Evolutionary conservation across 2,113 vertebrate species (phyloP), one percentile per base, ranked within the genome.

Genomic region (Scomber japonicus): DNA sequence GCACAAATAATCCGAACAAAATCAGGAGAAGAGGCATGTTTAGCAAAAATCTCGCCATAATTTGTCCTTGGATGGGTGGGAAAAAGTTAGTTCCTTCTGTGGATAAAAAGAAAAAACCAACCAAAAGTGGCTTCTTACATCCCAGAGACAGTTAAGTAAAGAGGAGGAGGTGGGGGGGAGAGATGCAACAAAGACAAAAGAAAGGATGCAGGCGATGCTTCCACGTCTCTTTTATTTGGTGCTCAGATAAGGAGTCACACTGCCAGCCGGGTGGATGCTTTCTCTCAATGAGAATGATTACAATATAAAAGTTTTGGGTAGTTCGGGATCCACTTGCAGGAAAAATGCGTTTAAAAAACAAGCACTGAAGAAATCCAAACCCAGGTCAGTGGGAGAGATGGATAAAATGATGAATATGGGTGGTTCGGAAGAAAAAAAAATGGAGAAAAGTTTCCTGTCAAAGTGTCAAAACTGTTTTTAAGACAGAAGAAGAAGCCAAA

Each of bases 1-100:
- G 76, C 49, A 96, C 71, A 81, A 93, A 88, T 90, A 94, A 91
- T 92, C 93, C 94, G 8, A 92, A 79, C 60, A 94, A 69, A 83
- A 92, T 59, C 71, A 94, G 62, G 46, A 82, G 45, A 14, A 93
- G 40, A 83, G 81, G 77, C 82, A 81, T 48, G 77, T 86, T 78
- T 24, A 79, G 77, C 71, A 86, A 56, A 80, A 78, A 80, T 46
- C 79, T 92, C 86, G 95, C 92, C 95, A 96, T 95, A 54, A 60
- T 84, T 74, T 59, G 17, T 77, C 66, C 51, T 44, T 31, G 35
- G 35, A 40, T 7, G 35, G 6, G 35, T 40, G 21, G 57, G 17
- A 45, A 14, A 53, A 65, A 55, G 30, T 56, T 85, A 66, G 63
- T 67, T 82, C 87, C 90, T 85, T 81, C 49, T 51, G 35, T 53